These are phyloP conservation scores for Astyanax mexicanus DNA, from an alignment of 2,797 vertebrate species.

Conservation along the genomic window DNA sequence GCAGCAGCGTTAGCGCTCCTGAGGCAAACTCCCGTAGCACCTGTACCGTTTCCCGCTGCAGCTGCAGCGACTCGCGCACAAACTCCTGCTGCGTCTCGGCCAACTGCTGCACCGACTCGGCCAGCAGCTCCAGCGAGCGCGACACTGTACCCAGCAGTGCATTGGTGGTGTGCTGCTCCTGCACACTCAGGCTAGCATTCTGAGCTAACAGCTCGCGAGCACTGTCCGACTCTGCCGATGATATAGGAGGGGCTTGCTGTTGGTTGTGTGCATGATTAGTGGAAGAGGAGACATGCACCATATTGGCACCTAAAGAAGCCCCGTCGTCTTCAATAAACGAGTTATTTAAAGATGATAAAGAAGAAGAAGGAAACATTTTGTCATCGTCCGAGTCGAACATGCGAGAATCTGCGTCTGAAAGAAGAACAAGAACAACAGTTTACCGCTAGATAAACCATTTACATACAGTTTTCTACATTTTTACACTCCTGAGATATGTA, in stretches of 20 bases:
- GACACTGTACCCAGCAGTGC: constrained; percentile 80
- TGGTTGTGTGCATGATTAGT: constrained; percentile 4
- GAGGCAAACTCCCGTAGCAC: constrained; percentile 82
- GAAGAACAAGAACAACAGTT: too few species aligned
- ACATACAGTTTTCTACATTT: too few species aligned
- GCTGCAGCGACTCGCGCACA: constrained; percentile 78
- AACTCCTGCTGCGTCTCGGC: constrained; percentile 85
- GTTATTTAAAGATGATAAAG: constrained; percentile 42
- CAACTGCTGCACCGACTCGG: constrained; percentile 83
- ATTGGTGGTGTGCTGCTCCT: constrained; percentile 83
- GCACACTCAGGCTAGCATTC: constrained; percentile 75
- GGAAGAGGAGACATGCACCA: constrained; percentile 46
- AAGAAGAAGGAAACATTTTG: constrained; percentile 33
- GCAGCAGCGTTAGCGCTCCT: constrained; percentile 79
- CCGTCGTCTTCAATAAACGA: constrained; percentile 44
- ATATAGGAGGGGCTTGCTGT: neutral
- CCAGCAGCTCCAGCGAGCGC: constrained; percentile 82
- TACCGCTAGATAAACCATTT: too few species aligned
- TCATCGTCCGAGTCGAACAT: constrained; percentile 55
- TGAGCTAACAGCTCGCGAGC: constrained; percentile 70
- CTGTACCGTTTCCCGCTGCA: constrained; percentile 82
- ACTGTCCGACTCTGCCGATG: constrained; percentile 40
- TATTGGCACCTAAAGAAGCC: constrained; percentile 8
- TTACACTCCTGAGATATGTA: too few species aligned
- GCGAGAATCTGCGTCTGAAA: constrained; percentile 47